Conservation (phyloP, 1,140 invertebrate species). For the Panagrolaimus sp. region DNA sequence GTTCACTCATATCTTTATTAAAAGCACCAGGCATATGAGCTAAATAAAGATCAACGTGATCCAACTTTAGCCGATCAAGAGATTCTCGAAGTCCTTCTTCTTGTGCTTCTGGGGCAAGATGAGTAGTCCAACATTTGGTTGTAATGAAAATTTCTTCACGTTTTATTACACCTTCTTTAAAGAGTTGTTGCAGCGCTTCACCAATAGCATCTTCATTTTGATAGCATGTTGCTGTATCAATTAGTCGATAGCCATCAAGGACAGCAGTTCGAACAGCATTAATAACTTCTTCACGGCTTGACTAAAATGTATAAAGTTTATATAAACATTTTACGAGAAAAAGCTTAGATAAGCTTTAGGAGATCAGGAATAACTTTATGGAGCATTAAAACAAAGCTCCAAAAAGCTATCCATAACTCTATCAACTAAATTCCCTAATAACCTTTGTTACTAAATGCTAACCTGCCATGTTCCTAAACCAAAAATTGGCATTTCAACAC, state of each 20-base stretch:
- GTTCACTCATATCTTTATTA: slow-evolving; percentile 42
- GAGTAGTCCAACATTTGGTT: slow-evolving; percentile 66
- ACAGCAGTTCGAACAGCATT: slow-evolving; percentile 66
- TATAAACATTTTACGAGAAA: no score
- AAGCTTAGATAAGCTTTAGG: no score
- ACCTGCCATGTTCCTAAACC: slow-evolving; percentile 70
- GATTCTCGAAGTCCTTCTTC: slow-evolving; percentile 70
- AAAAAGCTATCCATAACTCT: no score
- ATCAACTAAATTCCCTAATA: no score
- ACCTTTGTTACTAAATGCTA: neutral
- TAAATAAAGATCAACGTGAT: slow-evolving; percentile 78
- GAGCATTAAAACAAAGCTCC: no score
- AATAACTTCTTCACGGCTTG: slow-evolving; percentile 69
- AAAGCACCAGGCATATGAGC: slow-evolving; percentile 68
- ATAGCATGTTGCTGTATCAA: slow-evolving; percentile 72
- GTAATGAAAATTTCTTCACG: slow-evolving; percentile 75
- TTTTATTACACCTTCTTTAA: slow-evolving; percentile 67
- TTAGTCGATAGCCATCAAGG: slow-evolving; percentile 69
- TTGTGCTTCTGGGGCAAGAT: slow-evolving; percentile 65
- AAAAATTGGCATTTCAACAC: slow-evolving; percentile 65
- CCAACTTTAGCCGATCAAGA: slow-evolving; percentile 68
- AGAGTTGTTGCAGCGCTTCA: slow-evolving; percentile 69
- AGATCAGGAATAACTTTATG: no score
- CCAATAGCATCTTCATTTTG: slow-evolving; percentile 74
- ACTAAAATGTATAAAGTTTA: slow-evolving; percentile 61